Evolutionary conservation across 2,797 vertebrate genomes (phyloP).

Genomic region (Carcharodon carcharias): DNA sequence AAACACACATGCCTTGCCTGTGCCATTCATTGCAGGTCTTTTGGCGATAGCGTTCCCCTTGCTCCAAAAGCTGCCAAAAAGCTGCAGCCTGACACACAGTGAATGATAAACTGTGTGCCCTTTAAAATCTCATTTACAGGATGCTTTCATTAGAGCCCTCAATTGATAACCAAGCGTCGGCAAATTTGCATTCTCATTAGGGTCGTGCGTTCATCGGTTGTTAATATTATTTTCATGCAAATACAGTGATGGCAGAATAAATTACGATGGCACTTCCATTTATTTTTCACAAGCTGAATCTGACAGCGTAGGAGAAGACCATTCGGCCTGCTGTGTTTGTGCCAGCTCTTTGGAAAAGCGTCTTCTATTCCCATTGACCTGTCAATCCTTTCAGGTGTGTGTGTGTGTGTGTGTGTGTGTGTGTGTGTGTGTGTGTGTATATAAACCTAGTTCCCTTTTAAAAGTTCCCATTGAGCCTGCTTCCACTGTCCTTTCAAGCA

Average conservation of each 20-base stretch:
- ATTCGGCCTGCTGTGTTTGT: not conserved
- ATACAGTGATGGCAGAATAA: conserved; percentile 49
- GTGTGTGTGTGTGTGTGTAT: no score
- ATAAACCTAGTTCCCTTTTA: not conserved
- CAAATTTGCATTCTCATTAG: conserved; percentile 55
- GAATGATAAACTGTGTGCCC: conserved; percentile 65
- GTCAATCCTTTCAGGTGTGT: not conserved
- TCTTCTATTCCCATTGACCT: not conserved
- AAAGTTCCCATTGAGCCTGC: not conserved
- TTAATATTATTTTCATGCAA: conserved; percentile 59
- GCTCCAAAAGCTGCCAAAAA: conserved; percentile 58
- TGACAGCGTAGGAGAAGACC: not conserved
- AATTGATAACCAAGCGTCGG: conserved; percentile 49
- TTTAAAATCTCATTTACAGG: conserved; percentile 79
- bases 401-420: no score
- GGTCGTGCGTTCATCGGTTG: conserved; percentile 47
- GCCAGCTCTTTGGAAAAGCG: not conserved
- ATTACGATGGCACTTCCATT: conserved; percentile 49
- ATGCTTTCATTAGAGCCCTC: conserved; percentile 71
- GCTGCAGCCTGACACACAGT: conserved; percentile 55
- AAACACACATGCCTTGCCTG: not conserved
- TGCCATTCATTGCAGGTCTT: conserved; percentile 47
- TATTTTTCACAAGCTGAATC: not conserved
- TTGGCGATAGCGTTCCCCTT: conserved; percentile 56
- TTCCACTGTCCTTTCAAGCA: not conserved